Evolutionary conservation across 1,140 invertebrate genomes (phyloP).

Genomic region (Tetranychus cinnabarinus): DNA sequence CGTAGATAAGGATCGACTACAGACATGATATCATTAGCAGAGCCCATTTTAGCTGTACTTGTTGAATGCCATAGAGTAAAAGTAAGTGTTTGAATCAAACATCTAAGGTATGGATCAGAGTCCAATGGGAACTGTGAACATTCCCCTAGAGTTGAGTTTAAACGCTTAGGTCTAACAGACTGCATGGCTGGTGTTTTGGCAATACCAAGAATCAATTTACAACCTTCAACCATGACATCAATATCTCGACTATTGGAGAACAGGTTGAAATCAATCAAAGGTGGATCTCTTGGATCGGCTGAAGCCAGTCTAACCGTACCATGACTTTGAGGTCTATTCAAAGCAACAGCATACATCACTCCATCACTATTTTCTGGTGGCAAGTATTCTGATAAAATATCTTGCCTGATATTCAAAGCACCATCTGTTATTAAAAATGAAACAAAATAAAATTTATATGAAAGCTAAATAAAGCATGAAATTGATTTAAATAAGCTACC

Average conservation of each 20-base stretch:
- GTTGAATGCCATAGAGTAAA: constrained; percentile 51
- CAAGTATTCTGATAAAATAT: not conserved
- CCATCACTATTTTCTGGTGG: not conserved
- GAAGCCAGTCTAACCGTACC: constrained; percentile 46
- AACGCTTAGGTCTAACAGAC: not conserved
- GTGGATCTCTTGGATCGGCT: constrained; percentile 41
- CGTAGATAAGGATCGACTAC: constrained; percentile 52
- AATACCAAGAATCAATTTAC: not conserved
- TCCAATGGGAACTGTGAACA: not conserved
- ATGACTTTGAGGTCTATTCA: constrained; percentile 41
- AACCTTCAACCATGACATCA: not conserved
- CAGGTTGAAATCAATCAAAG: constrained; percentile 58
- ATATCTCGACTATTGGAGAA: constrained; percentile 36
- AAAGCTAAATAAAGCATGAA: not conserved
- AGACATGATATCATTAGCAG: constrained; percentile 48
- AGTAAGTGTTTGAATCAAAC: not conserved
- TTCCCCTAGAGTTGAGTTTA: not conserved
- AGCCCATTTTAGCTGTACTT: constrained; percentile 77
- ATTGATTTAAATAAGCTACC: not conserved
- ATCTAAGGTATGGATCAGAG: not conserved
- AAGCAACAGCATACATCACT: not conserved
- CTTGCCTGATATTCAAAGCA: not conserved
- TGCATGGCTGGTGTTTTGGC: not conserved
- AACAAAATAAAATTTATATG: not conserved
- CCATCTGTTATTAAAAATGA: not conserved